phyloP scores from a whole-genome alignment of 2,888 invertebrate species.

The Rhagonycha lutea region DNA sequence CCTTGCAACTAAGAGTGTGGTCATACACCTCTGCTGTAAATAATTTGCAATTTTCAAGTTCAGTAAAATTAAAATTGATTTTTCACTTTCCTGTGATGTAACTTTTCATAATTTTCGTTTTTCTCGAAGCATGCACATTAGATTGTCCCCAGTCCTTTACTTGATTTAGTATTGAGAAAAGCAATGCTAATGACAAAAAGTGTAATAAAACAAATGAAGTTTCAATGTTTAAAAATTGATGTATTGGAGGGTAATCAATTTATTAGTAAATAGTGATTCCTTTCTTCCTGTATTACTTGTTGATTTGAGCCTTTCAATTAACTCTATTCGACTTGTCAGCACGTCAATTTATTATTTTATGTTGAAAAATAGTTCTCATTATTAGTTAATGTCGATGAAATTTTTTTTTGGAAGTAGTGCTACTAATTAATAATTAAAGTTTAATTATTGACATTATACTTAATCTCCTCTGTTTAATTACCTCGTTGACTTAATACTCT shows the following conservation, averaged over 20 bases:
- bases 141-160: background rate
- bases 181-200: background rate
- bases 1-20: slow-evolving; percentile 2
- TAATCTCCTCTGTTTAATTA: background rate
- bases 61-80: background rate
- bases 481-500: background rate
- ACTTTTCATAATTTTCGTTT: background rate
- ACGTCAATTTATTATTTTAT: background rate
- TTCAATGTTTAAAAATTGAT: background rate
- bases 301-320: background rate
- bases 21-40: slow-evolving; percentile 8
- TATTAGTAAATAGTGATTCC: background rate
- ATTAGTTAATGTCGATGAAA: background rate
- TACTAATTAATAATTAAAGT: background rate
- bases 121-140: background rate
- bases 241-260: background rate
- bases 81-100: background rate
- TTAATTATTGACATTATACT: background rate
- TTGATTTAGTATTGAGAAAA: background rate
- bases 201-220: background rate
- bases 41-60: background rate
- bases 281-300: background rate
- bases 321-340: background rate
- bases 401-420: background rate
- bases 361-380: background rate